Evolutionary conservation across 2,888 invertebrate species (phyloP).

Genomic region (Cryptocephalus primarius): DNA sequence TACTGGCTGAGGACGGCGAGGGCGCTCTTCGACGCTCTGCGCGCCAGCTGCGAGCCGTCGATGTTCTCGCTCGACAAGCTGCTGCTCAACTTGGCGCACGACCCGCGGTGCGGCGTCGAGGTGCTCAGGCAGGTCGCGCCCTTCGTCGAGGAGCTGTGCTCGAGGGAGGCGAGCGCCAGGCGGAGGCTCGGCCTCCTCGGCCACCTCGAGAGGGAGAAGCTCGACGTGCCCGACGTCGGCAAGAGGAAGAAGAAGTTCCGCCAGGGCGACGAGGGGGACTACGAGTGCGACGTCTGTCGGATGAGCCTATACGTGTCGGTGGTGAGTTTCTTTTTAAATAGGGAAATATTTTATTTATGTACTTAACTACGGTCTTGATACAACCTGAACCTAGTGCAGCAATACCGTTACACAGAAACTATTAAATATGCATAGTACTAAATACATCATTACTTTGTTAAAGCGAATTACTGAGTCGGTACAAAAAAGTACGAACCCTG

Average conservation of each 20-base stretch:
- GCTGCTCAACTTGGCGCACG: conserved; percentile 62
- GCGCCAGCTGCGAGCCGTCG: conserved; percentile 77
- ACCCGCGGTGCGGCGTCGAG: conserved; percentile 33
- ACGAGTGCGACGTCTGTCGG: conserved; percentile 76
- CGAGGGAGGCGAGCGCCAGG: conserved; percentile 54
- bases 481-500: too few relatives aligned
- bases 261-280: conserved; percentile 52
- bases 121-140: conserved; percentile 46
- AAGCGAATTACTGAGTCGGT: too few relatives aligned
- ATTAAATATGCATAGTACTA: too few relatives aligned
- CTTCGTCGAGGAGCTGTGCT: conserved; percentile 46
- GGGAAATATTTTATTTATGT: too few relatives aligned
- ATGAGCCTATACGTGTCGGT: conserved; percentile 74
- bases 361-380: too few relatives aligned
- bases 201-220: conserved; percentile 50
- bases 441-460: too few relatives aligned
- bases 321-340: conserved; percentile 41
- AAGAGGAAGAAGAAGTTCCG: conserved; percentile 38
- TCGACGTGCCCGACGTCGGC: conserved; percentile 44
- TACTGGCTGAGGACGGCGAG: conserved; percentile 67
- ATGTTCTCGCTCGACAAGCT: conserved; percentile 82
- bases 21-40: conserved; percentile 64
- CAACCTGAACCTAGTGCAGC: too few relatives aligned
- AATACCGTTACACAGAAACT: too few relatives aligned
- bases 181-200: conserved; percentile 52